A percentile compares a stretch with the other conserved stretches of the same genome.
phyloP scores from a whole-genome alignment of 2,888 invertebrate genomes.

The Aleiodes alternator region DNA sequence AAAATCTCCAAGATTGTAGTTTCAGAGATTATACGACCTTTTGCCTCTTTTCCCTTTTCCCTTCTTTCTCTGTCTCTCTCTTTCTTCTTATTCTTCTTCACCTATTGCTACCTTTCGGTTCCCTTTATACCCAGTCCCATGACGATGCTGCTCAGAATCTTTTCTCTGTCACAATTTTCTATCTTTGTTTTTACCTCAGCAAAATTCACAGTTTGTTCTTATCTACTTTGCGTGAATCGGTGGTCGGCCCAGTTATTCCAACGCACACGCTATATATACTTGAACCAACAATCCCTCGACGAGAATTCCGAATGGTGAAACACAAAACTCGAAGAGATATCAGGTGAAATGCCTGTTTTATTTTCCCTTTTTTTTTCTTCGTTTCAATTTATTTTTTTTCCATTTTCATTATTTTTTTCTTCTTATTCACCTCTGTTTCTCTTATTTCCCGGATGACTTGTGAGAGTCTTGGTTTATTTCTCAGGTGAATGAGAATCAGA shows the following conservation, averaged over 20 bases:
- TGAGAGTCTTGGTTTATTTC: background rate
- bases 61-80: slow-evolving; percentile 2
- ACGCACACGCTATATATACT: slow-evolving; percentile 16
- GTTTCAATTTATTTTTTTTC: slow-evolving; percentile 38
- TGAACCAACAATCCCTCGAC: slow-evolving; percentile 21
- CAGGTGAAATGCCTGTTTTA: slow-evolving; percentile 35
- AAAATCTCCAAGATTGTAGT: slow-evolving; percentile 35
- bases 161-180: slow-evolving; percentile 14
- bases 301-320: slow-evolving; percentile 20
- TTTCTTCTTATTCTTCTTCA: slow-evolving; percentile 9
- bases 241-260: slow-evolving; percentile 15
- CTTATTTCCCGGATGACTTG: slow-evolving; percentile 46
- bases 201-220: slow-evolving; percentile 7
- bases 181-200: slow-evolving; percentile 6
- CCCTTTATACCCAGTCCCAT: slow-evolving; percentile 33
- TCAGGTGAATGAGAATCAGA: background rate
- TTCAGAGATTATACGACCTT: slow-evolving; percentile 30
- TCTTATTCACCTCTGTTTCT: slow-evolving; percentile 31
- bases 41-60: background rate
- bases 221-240: slow-evolving; percentile 30
- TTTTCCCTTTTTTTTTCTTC: background rate
- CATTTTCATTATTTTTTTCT: slow-evolving; percentile 4
- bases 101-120: slow-evolving; percentile 4
- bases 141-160: slow-evolving; percentile 30
- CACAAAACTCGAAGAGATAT: slow-evolving; percentile 18